Evolutionary conservation across 2,797 vertebrate species (phyloP).

Genomic region (Triplophysa yarkandensis): DNA sequence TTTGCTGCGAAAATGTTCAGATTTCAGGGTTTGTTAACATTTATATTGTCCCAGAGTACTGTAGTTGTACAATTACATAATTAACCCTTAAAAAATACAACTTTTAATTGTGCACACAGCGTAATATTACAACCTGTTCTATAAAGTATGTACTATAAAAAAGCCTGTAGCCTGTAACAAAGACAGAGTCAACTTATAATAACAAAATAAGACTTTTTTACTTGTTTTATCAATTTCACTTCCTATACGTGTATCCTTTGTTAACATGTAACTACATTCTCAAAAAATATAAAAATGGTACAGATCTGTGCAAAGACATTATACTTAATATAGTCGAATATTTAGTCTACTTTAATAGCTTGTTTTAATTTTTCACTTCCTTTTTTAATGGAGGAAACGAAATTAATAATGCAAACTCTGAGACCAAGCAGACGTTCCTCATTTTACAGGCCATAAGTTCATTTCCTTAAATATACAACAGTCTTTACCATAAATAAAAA

Average conservation of each 20-base stretch:
- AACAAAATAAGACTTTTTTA: neutral
- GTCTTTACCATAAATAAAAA: conserved; percentile 1
- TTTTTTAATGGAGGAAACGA: conserved; percentile 19
- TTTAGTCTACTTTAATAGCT: neutral
- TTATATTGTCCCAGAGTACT: too few relatives aligned
- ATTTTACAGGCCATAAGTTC: neutral
- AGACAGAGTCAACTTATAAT: neutral
- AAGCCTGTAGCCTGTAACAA: too few relatives aligned
- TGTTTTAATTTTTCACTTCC: neutral
- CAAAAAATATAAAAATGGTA: neutral
- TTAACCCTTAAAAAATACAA: too few relatives aligned
- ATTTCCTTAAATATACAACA: neutral
- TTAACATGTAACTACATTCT: neutral
- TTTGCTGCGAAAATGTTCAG: too few relatives aligned
- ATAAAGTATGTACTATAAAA: too few relatives aligned
- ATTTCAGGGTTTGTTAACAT: too few relatives aligned
- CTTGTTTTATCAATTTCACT: neutral
- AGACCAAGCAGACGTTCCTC: conserved; percentile 18
- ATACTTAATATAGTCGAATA: neutral
- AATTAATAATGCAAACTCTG: neutral
- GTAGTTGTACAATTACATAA: too few relatives aligned
- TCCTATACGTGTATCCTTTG: neutral
- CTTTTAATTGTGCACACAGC: too few relatives aligned
- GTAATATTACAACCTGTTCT: too few relatives aligned
- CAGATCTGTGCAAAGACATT: neutral